phyloP scores from a whole-genome alignment of 2,888 invertebrate species.

The Drosophila mimica region DNA sequence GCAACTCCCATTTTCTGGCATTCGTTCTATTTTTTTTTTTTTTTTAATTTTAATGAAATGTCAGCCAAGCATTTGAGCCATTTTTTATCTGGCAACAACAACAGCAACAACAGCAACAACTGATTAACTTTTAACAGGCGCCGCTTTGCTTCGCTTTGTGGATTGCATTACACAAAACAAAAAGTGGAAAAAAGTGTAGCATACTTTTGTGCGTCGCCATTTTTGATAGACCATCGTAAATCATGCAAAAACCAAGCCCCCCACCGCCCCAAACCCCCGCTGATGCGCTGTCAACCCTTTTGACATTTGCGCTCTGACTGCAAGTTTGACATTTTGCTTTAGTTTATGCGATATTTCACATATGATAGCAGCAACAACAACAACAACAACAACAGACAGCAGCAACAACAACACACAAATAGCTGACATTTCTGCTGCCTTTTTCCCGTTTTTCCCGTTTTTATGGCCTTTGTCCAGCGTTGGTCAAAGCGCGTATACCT shows the following conservation, averaged over 20 bases:
- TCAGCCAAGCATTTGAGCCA: conserved; percentile 64
- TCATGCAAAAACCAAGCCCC: conserved; percentile 49
- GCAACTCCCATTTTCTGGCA: conserved; percentile 22
- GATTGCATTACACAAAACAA: conserved; percentile 63
- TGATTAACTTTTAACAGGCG: conserved; percentile 78
- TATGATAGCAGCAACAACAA: conserved; percentile 65
- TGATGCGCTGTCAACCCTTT: conserved; percentile 63
- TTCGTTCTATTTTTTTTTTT: conserved; percentile 23
- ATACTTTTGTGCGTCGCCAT: conserved; percentile 67
- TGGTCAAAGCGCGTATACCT: conserved; percentile 47
- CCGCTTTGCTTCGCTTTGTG: conserved; percentile 57
- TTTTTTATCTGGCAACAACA: conserved; percentile 68
- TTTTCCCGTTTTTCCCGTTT: conserved; percentile 22
- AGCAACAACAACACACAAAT: conserved; percentile 18
- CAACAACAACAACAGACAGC: conserved; percentile 20
- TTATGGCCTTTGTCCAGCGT: conserved; percentile 33
- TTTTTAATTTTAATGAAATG: conserved; percentile 73
- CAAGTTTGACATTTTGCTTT: conserved; percentile 78
- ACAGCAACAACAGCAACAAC: conserved; percentile 53
- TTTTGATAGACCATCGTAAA: conserved; percentile 75
- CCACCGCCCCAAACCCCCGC: background rate
- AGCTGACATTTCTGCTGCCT: conserved; percentile 59
- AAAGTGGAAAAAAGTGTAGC: conserved; percentile 44
- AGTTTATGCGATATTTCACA: conserved; percentile 79
- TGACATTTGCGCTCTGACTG: conserved; percentile 66